Base-by-base conservation (phyloP, 2,888 invertebrate species). In the Octonoba sinensis region DNA sequence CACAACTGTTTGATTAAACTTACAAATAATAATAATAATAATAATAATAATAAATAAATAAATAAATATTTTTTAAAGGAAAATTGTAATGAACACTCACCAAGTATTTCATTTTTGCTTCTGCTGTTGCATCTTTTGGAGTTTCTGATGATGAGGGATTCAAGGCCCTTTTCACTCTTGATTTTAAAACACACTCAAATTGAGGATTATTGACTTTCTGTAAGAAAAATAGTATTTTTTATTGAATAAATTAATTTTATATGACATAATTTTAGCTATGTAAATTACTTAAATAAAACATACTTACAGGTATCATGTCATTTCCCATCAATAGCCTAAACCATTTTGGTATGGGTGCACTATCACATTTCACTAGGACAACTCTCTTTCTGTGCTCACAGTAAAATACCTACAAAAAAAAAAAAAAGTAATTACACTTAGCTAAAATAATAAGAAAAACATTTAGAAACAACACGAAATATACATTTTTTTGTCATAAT, bases 311-410 rank as follows among this genome's bases (percentile, higher is more conserved):
- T 15, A 83, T 84, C 73, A 78, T 69, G 66, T 85, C 85, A 74
- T 85, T 82, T 64, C 82, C 77, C 83, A 83, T 84, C 44, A 85
- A 60, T 72, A 83, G 72, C 16, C 76, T 54, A 65, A 85, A 85
- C 85, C 85, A 85, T 22, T 83, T 69, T 15, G 85, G 85, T 20
- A 84, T 59, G 8, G 79, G 67, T 79, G 88, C 86, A 20, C 87
- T 86, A 73, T 88, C 88, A 83, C 83, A 87, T 59, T 86, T 85
- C 24, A 89, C 84, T 4, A 88, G 86, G 36, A 89, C 86, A 54
- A 88, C 84, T 62, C 86, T 85, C 85, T 89, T 89, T 70, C 89
- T 86, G 71, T 89, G 88, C 85, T 89, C 89, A 87, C 89, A 89
- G 85, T 89, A 89, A 84, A 87, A 89, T 36, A 88, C 87, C 88